Percentiles rank a stretch among this genome's conserved stretches.
Evolutionary conservation across 2,888 invertebrate genomes (phyloP).

Genomic region (Craniophora ligustri): DNA sequence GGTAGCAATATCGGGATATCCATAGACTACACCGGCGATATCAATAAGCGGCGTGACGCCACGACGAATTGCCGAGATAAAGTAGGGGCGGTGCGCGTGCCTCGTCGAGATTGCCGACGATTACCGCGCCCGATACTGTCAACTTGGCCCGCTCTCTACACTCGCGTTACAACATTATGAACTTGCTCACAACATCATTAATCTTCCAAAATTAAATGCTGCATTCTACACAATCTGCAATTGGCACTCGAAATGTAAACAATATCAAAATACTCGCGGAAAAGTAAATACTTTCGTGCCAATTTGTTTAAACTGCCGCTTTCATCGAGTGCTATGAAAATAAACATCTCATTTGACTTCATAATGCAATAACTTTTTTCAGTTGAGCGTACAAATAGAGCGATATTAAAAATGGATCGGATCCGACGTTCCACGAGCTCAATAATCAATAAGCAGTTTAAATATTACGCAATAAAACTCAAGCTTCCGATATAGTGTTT

Average conservation of each 20-base stretch:
- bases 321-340: conserved; percentile 72
- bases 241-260: conserved; percentile 37
- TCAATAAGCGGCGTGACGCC: conserved; percentile 69
- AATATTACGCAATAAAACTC: conserved; percentile 71
- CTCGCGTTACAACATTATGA: conserved; percentile 33
- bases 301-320: conserved; percentile 67
- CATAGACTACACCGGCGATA: conserved; percentile 71
- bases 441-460: conserved; percentile 72
- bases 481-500: conserved; percentile 68
- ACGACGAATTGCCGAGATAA: conserved; percentile 62
- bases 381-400: conserved; percentile 59
- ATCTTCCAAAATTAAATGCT: conserved; percentile 49
- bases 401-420: conserved; percentile 64
- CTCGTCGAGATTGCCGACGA: conserved; percentile 67
- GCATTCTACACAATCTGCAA: conserved; percentile 23
- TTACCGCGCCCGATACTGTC: conserved; percentile 68
- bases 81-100: conserved; percentile 69
- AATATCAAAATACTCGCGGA: conserved; percentile 50
- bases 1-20: conserved; percentile 76
- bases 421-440: conserved; percentile 54
- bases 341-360: conserved; percentile 79
- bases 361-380: conserved; percentile 72
- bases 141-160: conserved; percentile 25
- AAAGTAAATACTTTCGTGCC: conserved; percentile 61
- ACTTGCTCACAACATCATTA: conserved; percentile 42